Evolutionary conservation across 30 jellyfish, hydroid and myxozoan genomes (phyloP).

Genomic region (Aurelia aurita): DNA sequence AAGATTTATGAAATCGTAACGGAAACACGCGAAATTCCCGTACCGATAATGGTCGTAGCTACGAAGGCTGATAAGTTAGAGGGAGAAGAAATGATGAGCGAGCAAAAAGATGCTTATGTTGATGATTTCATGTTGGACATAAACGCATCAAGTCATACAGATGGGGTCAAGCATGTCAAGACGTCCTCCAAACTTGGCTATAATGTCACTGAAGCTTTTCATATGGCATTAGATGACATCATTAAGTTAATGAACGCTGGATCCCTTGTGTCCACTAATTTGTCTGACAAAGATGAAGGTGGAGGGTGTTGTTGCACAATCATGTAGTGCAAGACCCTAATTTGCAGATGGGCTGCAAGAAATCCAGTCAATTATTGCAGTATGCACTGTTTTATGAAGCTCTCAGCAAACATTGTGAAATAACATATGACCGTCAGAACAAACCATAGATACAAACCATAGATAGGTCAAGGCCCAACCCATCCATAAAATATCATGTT

Average conservation of each 20-base stretch:
- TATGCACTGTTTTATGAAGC: no score
- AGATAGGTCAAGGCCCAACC: no score
- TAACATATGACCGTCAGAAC: no score
- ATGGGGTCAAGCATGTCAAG: constrained; percentile 28
- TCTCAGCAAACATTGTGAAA: no score
- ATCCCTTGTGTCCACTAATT: neutral
- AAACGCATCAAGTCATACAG: constrained; percentile 31
- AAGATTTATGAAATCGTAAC: constrained; percentile 33
- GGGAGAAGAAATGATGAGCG: constrained; percentile 42
- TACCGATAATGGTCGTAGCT: constrained; percentile 53
- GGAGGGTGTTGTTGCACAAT: constrained; percentile 19
- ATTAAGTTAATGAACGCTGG: constrained; percentile 10
- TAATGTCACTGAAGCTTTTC: constrained; percentile 39
- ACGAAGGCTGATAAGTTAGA: constrained; percentile 60
- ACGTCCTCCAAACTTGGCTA: constrained; percentile 59
- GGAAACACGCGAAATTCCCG: constrained; percentile 36
- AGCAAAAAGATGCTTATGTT: constrained; percentile 24
- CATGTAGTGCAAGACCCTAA: no score
- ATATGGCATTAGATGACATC: constrained; percentile 23
- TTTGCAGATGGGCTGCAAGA: no score
- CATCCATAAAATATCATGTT: no score
- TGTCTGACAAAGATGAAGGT: neutral
- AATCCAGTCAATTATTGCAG: no score
- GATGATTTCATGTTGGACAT: constrained; percentile 51
- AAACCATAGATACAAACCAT: no score